Conservation (phyloP, 2,113 vertebrate genomes). For the Eulacestoma nigropectus region DNA sequence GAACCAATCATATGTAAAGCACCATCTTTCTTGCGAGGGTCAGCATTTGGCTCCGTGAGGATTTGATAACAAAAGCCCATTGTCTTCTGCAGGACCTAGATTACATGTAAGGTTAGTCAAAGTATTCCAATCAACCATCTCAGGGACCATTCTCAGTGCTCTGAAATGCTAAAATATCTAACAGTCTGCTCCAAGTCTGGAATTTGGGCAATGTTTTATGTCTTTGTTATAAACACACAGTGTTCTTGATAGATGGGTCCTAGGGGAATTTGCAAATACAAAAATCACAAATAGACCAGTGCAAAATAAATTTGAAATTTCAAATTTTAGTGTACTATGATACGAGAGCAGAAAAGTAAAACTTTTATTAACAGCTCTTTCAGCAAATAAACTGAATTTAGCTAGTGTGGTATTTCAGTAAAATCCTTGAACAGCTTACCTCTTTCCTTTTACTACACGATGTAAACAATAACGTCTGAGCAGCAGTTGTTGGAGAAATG, state of each 20-base stretch:
- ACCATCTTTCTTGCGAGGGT: conserved; percentile 97
- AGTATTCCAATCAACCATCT: background rate
- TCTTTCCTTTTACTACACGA: conserved; percentile 99
- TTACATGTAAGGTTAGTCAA: background rate
- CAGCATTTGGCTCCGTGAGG: conserved; percentile 88
- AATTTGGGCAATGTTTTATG: background rate
- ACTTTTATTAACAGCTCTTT: background rate
- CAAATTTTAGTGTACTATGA: background rate
- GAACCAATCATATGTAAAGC: conserved; percentile 99
- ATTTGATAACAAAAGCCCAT: conserved; percentile 99
- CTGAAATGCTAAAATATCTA: background rate
- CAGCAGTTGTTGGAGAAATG: conserved; percentile 96
- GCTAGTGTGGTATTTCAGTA: background rate
- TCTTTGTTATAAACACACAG: background rate
- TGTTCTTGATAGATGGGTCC: background rate
- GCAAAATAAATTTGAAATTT: background rate
- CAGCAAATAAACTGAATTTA: background rate
- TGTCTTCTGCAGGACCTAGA: conserved; percentile 93
- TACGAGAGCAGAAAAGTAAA: background rate
- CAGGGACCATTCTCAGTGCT: background rate
- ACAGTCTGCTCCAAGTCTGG: background rate
- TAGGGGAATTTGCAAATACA: background rate
- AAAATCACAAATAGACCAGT: background rate
- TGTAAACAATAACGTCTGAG: conserved; percentile 95
- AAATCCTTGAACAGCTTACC: conserved; percentile 67